These are phyloP conservation scores for Bathynomus jamesi DNA, from an alignment of 1,140 invertebrate genomes.

Conservation along the genomic window DNA sequence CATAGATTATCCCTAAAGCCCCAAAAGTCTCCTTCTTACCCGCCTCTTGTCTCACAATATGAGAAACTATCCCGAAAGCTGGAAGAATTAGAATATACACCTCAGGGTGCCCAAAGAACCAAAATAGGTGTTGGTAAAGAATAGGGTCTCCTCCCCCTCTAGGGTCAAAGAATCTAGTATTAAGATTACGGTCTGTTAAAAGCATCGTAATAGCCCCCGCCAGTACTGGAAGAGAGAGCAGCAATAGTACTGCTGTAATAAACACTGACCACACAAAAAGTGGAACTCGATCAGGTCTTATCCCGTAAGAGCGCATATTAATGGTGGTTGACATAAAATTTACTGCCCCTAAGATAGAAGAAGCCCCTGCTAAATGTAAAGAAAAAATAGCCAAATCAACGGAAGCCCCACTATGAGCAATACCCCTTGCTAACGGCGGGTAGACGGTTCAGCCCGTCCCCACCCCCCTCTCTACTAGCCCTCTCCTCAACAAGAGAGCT, in stretches of 20 bases:
- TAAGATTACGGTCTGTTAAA: conserved; percentile 50
- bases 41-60: conserved; percentile 54
- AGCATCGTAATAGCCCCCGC: conserved; percentile 65
- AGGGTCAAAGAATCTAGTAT: conserved; percentile 49
- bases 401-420: too few relatives aligned
- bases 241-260: conserved; percentile 57
- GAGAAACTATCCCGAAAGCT: conserved; percentile 56
- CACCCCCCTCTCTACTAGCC: too few relatives aligned
- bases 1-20: conserved; percentile 53
- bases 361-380: not conserved
- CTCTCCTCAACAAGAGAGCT: too few relatives aligned
- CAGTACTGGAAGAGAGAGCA: conserved; percentile 60
- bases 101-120: conserved; percentile 69
- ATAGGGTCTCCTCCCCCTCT: conserved; percentile 47
- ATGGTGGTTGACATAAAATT: not conserved
- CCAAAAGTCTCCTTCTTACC: conserved; percentile 54
- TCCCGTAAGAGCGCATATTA: not conserved
- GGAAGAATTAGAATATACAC: conserved; percentile 62
- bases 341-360: not conserved
- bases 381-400: not conserved
- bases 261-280: conserved; percentile 55
- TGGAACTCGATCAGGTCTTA: not conserved
- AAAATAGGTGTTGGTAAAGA: conserved; percentile 67
- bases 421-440: too few relatives aligned
- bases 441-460: too few relatives aligned